These are phyloP conservation scores for Drosophila tsacasi DNA, from an alignment of 1,140 invertebrate genomes.

Conservation along the genomic window DNA sequence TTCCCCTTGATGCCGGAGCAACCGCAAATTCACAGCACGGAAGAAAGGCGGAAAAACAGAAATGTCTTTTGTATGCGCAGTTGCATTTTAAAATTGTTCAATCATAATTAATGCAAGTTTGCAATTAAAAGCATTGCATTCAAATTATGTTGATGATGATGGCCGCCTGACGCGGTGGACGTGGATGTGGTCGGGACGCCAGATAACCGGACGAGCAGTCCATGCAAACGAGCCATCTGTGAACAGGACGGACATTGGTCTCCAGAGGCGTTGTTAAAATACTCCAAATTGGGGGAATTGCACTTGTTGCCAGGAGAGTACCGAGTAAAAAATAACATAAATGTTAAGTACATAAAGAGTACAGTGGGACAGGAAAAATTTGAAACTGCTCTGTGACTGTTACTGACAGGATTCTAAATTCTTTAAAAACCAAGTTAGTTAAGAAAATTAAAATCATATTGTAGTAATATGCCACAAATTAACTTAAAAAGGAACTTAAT, in stretches of 20 bases:
- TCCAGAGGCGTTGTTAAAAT: conserved; percentile 29
- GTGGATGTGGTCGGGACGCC: conserved; percentile 16
- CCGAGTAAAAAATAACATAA: neutral
- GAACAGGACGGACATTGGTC: conserved; percentile 10
- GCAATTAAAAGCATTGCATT: conserved; percentile 82
- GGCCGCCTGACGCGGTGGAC: conserved; percentile 32
- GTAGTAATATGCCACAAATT: neutral
- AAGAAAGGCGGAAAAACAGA: conserved; percentile 41
- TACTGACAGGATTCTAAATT: neutral
- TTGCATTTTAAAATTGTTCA: conserved; percentile 72
- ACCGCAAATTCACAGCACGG: conserved; percentile 40
- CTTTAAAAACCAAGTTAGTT: neutral
- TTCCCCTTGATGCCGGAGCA: conserved; percentile 25
- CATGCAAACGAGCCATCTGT: conserved; percentile 44
- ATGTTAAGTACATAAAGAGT: neutral
- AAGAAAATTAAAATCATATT: neutral
- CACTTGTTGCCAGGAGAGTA: neutral
- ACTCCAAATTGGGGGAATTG: neutral
- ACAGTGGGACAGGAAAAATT: neutral
- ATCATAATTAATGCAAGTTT: conserved; percentile 83
- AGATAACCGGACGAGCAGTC: conserved; percentile 49
- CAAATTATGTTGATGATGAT: conserved; percentile 74
- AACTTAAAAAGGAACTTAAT: too few relatives aligned
- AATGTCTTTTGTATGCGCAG: conserved; percentile 54
- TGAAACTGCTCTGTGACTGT: neutral